Conservation (phyloP, 2,113 vertebrate species). For the Tiliqua scincoides region DNA sequence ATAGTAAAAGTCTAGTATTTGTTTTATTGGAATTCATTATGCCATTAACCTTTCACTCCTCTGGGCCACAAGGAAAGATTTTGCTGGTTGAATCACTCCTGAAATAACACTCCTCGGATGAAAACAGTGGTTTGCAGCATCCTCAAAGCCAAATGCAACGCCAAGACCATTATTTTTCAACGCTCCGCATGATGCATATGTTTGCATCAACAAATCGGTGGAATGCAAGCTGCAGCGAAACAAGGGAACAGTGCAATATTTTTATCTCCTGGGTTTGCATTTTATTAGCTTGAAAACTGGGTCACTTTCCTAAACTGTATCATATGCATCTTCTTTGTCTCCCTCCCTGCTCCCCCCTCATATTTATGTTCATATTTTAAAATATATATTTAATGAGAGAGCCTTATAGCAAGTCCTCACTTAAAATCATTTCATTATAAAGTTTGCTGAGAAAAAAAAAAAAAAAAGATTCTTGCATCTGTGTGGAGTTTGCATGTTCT, state of each 20-base stretch:
- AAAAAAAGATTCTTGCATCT: no score
- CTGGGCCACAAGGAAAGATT: slow-evolving; percentile 50
- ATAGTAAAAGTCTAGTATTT: slow-evolving; percentile 64
- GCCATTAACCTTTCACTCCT: slow-evolving; percentile 74
- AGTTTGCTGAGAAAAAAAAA: no score
- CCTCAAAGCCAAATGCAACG: slow-evolving; percentile 43
- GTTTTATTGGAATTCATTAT: slow-evolving; percentile 77
- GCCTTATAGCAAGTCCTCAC: no score
- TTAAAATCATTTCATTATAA: no score
- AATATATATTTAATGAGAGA: neutral
- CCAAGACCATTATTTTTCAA: slow-evolving; percentile 62
- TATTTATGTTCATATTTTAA: neutral
- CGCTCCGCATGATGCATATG: neutral
- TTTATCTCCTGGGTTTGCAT: accelerated
- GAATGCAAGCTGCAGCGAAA: neutral
- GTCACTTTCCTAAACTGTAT: accelerated
- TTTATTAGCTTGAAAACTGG: accelerated
- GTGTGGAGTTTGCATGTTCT: no score
- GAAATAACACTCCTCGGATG: slow-evolving; percentile 62
- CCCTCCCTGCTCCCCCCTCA: neutral
- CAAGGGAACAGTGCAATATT: slow-evolving; percentile 2
- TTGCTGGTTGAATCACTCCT: slow-evolving; percentile 60
- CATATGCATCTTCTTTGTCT: neutral
- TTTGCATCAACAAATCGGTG: slow-evolving; percentile 1
- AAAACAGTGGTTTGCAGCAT: slow-evolving; percentile 66